Percentiles rank a stretch among this genome's conserved stretches.
phyloP scores from a whole-genome alignment of 2,797 vertebrate genomes.

The Acanthurus lineatus region DNA sequence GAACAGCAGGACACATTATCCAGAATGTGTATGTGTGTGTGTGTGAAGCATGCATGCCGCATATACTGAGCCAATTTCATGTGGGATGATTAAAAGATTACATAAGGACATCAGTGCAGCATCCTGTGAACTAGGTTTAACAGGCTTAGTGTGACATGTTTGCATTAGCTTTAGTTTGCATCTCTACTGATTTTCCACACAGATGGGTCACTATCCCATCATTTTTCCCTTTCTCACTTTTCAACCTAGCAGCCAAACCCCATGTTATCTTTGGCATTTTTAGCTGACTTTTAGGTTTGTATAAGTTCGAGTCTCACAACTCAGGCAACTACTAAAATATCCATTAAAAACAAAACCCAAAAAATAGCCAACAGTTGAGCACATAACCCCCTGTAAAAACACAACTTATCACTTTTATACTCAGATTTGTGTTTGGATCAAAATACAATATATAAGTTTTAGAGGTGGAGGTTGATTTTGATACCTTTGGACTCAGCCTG shows the following conservation, averaged over 20 bases:
- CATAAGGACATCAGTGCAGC: neutral
- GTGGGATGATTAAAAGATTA: constrained; percentile 22
- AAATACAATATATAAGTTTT: neutral
- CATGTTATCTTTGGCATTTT: neutral
- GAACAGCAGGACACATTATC: constrained; percentile 36
- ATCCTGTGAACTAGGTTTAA: constrained; percentile 7
- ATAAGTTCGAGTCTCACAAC: neutral
- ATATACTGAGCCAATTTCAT: constrained; percentile 26
- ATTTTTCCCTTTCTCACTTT: neutral
- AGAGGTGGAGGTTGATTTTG: neutral
- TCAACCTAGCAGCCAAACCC: neutral
- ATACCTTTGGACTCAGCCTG: too few species aligned
- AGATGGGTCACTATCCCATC: constrained; percentile 7
- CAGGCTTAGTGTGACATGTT: constrained; percentile 7
- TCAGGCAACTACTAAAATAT: neutral
- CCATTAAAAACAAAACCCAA: too few species aligned
- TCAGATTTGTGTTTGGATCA: neutral
- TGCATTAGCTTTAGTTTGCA: neutral
- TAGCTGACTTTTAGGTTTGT: constrained; percentile 10
- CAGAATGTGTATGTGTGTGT: neutral
- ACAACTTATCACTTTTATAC: neutral
- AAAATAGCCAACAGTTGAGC: neutral
- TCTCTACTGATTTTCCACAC: neutral
- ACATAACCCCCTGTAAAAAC: neutral
- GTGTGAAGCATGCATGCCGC: neutral